A percentile compares a stretch with the other conserved stretches of the same genome.
Conservation (phyloP, 2,888 invertebrate genomes). For the Drepana falcataria region DNA sequence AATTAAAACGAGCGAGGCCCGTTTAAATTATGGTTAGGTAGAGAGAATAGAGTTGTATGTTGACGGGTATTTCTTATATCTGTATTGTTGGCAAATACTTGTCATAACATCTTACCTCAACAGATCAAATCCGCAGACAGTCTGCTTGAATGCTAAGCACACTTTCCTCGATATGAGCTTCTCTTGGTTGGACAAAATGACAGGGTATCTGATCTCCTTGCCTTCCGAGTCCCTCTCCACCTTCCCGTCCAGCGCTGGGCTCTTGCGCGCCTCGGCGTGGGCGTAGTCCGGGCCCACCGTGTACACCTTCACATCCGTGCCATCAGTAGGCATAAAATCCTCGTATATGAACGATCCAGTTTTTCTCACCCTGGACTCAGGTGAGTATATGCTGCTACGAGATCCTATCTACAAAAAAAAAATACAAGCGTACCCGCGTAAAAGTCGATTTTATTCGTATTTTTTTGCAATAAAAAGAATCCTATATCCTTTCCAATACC, state of each 20-base stretch:
- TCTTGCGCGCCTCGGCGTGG: slow-evolving; percentile 99
- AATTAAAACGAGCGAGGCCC: too few species aligned
- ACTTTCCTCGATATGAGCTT: slow-evolving; percentile 99
- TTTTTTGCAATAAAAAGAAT: too few species aligned
- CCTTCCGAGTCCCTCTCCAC: slow-evolving; percentile 99
- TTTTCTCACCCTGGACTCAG: slow-evolving; percentile 96
- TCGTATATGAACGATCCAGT: slow-evolving; percentile 99
- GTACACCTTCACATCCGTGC: slow-evolving; percentile 92
- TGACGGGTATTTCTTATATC: too few species aligned
- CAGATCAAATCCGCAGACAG: slow-evolving; percentile 99
- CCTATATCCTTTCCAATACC: too few species aligned
- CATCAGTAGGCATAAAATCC: slow-evolving; percentile 99
- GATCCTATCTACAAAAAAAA: slow-evolving; percentile 89
- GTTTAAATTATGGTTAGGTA: too few species aligned
- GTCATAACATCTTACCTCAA: slow-evolving; percentile 78
- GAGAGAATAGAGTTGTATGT: too few species aligned
- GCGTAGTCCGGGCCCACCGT: slow-evolving; percentile 99
- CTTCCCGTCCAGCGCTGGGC: slow-evolving; percentile 98
- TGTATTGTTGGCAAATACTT: background rate
- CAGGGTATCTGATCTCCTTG: slow-evolving; percentile 98
- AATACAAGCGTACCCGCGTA: background rate
- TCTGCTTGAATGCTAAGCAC: slow-evolving; percentile 97
- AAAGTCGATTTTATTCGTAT: too few species aligned
- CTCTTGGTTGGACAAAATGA: slow-evolving; percentile 97
- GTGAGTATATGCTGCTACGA: slow-evolving; percentile 98